Evolutionary conservation across 2,113 vertebrate genomes (phyloP).

Genomic region (Clarias batrachus): DNA sequence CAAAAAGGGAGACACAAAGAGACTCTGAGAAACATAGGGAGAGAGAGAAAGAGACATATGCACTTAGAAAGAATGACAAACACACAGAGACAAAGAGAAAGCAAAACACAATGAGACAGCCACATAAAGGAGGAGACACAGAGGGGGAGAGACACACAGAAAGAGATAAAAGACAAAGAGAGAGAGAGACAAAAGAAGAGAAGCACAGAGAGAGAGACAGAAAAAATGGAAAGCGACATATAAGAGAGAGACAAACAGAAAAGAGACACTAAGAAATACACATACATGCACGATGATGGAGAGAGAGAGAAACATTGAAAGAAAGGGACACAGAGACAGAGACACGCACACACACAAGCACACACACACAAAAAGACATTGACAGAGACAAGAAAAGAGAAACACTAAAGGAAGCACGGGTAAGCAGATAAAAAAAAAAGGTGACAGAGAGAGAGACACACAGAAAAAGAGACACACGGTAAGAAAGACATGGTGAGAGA

Average conservation of each 20-base stretch:
- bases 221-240: too few relatives aligned
- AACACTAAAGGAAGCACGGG: not conserved
- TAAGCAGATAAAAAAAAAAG: not conserved
- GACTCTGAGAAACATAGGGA: constrained; percentile 5
- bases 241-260: not conserved
- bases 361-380: not conserved
- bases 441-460: not conserved
- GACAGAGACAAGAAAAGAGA: too few relatives aligned
- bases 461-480: not conserved
- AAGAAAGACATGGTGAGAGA: not conserved
- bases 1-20: not conserved
- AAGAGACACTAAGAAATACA: not conserved
- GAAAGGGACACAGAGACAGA: not conserved
- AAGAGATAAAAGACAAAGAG: not conserved
- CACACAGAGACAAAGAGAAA: not conserved
- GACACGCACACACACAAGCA: not conserved
- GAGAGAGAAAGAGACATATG: not conserved
- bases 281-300: not conserved
- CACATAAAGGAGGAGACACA: not conserved
- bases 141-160: not conserved
- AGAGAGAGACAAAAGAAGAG: not conserved
- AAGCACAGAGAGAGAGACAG: too few relatives aligned
- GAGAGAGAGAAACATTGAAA: not conserved
- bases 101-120: not conserved
- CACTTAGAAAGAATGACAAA: not conserved